Evolutionary conservation across 2,888 invertebrate species (phyloP).

Genomic region (Trissolcus brochymenae): DNA sequence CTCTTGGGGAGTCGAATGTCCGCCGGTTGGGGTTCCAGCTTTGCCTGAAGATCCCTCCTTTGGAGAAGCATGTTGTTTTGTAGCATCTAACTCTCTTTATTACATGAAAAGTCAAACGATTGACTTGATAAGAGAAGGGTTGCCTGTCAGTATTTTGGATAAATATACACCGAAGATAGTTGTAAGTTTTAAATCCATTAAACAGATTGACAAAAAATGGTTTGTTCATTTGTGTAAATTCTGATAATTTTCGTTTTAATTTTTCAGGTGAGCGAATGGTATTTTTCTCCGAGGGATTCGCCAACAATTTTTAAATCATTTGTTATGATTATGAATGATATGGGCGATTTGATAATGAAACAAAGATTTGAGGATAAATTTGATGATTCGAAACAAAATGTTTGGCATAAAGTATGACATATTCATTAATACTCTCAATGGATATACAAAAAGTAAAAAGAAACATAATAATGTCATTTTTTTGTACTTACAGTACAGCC

Average conservation of each 20-base stretch:
- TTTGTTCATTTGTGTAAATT: background rate
- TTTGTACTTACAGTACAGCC: constrained; percentile 2
- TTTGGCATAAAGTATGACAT: constrained; percentile 65
- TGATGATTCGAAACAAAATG: constrained; percentile 66
- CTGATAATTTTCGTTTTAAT: background rate
- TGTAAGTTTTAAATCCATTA: background rate
- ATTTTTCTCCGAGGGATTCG: constrained; percentile 68
- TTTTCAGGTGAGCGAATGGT: constrained; percentile 70
- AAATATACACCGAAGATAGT: constrained; percentile 68
- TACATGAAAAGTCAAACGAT: constrained; percentile 78
- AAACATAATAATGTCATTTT: too few relatives aligned
- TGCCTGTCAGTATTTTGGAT: constrained; percentile 76
- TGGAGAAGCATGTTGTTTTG: constrained; percentile 77
- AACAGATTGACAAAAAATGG: background rate
- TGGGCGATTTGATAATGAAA: too few relatives aligned
- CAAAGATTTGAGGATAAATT: too few relatives aligned
- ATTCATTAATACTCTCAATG: too few relatives aligned
- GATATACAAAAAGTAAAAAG: too few relatives aligned
- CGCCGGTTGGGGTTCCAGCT: constrained; percentile 76
- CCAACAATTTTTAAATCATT: constrained; percentile 65
- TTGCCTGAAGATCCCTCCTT: constrained; percentile 76
- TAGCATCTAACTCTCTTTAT: constrained; percentile 77
- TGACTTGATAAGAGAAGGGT: constrained; percentile 74
- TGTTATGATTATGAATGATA: too few relatives aligned
- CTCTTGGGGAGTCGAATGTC: too few relatives aligned